Base-by-base conservation (phyloP, 2,888 invertebrate species). In the Labia minor region DNA sequence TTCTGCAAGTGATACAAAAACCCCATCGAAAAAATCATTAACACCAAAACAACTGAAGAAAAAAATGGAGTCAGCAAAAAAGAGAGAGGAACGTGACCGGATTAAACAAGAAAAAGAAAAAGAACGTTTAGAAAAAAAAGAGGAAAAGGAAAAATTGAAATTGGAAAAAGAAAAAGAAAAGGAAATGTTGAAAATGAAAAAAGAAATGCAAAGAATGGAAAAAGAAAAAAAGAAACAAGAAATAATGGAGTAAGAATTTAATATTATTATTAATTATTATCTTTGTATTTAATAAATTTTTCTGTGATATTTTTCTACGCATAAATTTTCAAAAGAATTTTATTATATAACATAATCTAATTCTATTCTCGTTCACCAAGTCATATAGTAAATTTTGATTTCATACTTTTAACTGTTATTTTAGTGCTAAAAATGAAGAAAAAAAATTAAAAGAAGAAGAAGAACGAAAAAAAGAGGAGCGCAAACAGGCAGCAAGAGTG, bases 401-500 rank as follows among this genome's bases (percentile, higher is more conserved):
- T n/a, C n/a, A n/a, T n/a, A n/a, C n/a, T 21, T 62, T 63, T 64
- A 26, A 26, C 26, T 61, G 37, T 63, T 21, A 69, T 71, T 70
- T 1, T 67, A 76, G 74, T 66, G 82, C 79, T 10, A 78, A 83
- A 78, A 76, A 83, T 78, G 75, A 82, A 75, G 84, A 74, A 75
- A 82, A 75, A 76, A 78, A 75, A 74, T 85, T 77, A 71, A 76
- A 77, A 65, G 79, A 79, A 71, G 76, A 81, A 67, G 80, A 80
- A 21, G 80, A 72, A 72, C 62, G 70, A 67, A 66, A 69, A 37
- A 68, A 65, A 33, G 87, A 88, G 74, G 81, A 86, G 11, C 88
- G 87, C 72, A 89, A 89, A 74, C 88, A 88, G 71, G 90, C 91
- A 74, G 86, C 86, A 0, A 88, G 88, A 0, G 86, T 87, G 66